phyloP scores from a whole-genome alignment of 1,140 invertebrate species.

The Penaeus indicus region DNA sequence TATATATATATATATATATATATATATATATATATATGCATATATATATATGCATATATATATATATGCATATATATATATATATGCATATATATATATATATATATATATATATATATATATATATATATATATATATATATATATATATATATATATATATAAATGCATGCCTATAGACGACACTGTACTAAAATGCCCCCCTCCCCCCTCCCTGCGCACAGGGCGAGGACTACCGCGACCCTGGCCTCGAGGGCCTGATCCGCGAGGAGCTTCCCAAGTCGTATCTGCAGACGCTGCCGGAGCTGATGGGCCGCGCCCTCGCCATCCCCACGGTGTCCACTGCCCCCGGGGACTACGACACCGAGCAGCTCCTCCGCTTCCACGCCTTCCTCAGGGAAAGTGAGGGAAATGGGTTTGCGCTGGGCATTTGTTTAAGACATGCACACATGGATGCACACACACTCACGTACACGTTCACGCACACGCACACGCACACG shows the following conservation, averaged over 20 bases:
- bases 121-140: too few relatives aligned
- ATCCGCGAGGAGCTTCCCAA: constrained; percentile 28
- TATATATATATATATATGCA: too few relatives aligned
- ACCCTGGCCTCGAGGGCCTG: background rate
- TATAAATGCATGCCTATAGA: too few relatives aligned
- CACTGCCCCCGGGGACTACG: constrained; percentile 1
- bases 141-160: too few relatives aligned
- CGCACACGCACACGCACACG: background rate
- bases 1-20: too few relatives aligned
- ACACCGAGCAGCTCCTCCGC: constrained; percentile 20
- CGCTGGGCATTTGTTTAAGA: background rate
- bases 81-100: too few relatives aligned
- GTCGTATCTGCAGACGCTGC: constrained; percentile 35
- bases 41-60: too few relatives aligned
- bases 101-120: too few relatives aligned
- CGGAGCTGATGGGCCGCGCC: constrained; percentile 35
- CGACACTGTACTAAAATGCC: too few relatives aligned
- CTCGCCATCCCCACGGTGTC: constrained; percentile 50
- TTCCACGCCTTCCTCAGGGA: constrained; percentile 58
- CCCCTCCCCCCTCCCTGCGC: too few relatives aligned
- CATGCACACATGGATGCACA: background rate
- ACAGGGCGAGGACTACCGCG: constrained; percentile 51
- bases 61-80: too few relatives aligned
- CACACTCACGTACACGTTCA: background rate
- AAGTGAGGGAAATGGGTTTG: constrained; percentile 26